These are phyloP conservation scores for Noctua fimbriata DNA, from an alignment of 2,888 invertebrate species.

Conservation along the genomic window DNA sequence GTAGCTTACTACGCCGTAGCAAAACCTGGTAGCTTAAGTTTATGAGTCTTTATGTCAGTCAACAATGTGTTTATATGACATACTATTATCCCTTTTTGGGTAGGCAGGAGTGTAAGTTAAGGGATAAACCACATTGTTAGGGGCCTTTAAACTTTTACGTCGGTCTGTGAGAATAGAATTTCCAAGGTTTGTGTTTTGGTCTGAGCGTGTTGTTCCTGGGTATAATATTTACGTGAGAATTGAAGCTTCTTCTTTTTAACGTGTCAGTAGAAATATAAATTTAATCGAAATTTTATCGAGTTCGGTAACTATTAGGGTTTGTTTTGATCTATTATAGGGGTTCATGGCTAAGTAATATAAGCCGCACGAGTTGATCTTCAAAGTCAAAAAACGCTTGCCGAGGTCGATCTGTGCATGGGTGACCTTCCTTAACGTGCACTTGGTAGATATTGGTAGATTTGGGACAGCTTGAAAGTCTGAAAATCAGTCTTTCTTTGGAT, in stretches of 20 bases:
- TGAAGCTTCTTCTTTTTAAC: neutral
- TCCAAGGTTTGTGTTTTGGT: constrained; percentile 7
- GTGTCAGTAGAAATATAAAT: neutral
- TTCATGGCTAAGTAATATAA: neutral
- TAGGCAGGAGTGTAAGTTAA: constrained; percentile 21
- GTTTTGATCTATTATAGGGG: neutral
- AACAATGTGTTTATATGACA: constrained; percentile 60
- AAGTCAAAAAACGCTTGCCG: neutral
- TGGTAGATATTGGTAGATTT: neutral
- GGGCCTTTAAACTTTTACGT: constrained; percentile 38
- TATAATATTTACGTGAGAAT: neutral
- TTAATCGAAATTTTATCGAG: neutral
- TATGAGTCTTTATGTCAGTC: constrained; percentile 51
- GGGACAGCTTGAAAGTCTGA: neutral
- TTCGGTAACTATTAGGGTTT: neutral
- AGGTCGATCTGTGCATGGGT: neutral
- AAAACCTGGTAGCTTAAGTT: constrained; percentile 49
- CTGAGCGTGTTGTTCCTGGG: neutral
- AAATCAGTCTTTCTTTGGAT: neutral
- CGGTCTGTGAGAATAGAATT: constrained; percentile 11
- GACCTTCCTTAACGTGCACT: neutral
- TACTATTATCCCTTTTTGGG: constrained; percentile 55
- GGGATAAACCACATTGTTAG: constrained; percentile 45
- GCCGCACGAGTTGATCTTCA: neutral
- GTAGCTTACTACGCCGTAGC: constrained; percentile 49